These are phyloP conservation scores for Dendrolimus pini DNA, from an alignment of 2,888 invertebrate species.

Conservation along the genomic window DNA sequence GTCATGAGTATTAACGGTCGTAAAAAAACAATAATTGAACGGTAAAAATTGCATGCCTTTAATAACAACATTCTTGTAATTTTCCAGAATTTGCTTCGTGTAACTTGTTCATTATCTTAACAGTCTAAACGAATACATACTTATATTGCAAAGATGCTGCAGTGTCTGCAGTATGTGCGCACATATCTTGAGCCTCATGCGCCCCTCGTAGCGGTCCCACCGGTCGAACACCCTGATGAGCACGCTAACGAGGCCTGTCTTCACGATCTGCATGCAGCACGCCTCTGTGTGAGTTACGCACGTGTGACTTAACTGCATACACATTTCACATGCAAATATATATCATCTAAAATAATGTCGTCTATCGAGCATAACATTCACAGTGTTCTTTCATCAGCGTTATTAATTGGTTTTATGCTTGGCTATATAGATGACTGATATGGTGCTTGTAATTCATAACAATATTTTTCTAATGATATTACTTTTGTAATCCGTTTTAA, in stretches of 20 bases:
- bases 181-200: slow-evolving; percentile 78
- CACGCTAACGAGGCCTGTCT: slow-evolving; percentile 75
- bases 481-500: too few relatives aligned
- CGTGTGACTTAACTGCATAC: slow-evolving; percentile 33
- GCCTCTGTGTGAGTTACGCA: slow-evolving; percentile 74
- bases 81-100: too few relatives aligned
- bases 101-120: too few relatives aligned
- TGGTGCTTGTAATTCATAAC: slow-evolving; percentile 2
- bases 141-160: slow-evolving; percentile 78
- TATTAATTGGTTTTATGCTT: background rate
- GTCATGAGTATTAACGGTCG: too few relatives aligned
- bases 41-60: too few relatives aligned
- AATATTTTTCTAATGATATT: too few relatives aligned
- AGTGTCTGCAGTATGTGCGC: slow-evolving; percentile 76
- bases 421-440: slow-evolving; percentile 1
- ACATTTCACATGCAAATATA: background rate
- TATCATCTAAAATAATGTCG: background rate
- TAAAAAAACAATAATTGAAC: too few relatives aligned
- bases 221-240: slow-evolving; percentile 78
- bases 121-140: slow-evolving; percentile 54
- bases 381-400: background rate
- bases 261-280: slow-evolving; percentile 80
- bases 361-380: background rate
- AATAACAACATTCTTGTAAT: too few relatives aligned
- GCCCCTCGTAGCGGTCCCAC: slow-evolving; percentile 80